Conservation (phyloP, 2,888 invertebrate genomes). For the Drosophila nr. medialis region DNA sequence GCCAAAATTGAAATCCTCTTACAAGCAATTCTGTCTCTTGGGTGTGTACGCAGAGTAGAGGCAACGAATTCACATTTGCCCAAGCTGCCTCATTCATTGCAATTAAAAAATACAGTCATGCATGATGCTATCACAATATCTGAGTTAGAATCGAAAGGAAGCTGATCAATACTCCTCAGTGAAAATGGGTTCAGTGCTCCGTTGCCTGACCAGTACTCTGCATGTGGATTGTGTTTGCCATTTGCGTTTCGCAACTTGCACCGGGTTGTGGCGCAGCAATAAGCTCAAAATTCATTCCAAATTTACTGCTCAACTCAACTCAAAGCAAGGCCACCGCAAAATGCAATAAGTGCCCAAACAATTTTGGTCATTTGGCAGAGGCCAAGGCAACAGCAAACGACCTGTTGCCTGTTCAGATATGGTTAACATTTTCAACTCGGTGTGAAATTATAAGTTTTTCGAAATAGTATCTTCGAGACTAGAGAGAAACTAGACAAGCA, state of each 20-base stretch:
- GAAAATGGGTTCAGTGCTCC: constrained; percentile 4
- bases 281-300: not conserved
- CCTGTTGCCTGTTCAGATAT: not conserved
- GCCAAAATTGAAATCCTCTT: constrained; percentile 1
- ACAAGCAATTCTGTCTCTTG: not conserved
- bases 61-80: constrained; percentile 14
- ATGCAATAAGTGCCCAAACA: constrained; percentile 22
- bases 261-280: not conserved
- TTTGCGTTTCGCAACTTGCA: not conserved
- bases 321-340: constrained; percentile 11
- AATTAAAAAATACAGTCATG: constrained; percentile 62
- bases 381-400: constrained; percentile 3
- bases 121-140: constrained; percentile 33
- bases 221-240: constrained; percentile 1
- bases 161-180: constrained; percentile 20
- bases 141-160: constrained; percentile 22
- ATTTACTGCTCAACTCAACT: constrained; percentile 5
- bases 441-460: not conserved
- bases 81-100: constrained; percentile 41
- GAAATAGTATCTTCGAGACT: not conserved
- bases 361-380: constrained; percentile 1
- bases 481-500: not conserved
- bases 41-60: not conserved
- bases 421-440: not conserved
- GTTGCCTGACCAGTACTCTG: not conserved